Base-by-base conservation (phyloP, 2,797 vertebrate species). In the Helicolenus hilgendorfi region DNA sequence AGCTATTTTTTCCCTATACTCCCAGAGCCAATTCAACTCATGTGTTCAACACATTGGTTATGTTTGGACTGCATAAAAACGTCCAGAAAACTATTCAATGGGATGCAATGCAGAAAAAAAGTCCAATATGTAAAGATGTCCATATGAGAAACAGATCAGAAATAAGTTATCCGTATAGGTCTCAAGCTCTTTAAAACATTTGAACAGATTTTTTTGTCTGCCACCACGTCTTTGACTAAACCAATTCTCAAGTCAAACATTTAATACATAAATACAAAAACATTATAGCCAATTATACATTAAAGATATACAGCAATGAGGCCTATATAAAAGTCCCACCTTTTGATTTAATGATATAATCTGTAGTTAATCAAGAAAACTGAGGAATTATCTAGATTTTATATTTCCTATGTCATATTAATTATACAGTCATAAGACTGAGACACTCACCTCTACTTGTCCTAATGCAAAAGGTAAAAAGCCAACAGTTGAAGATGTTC, bases 361-460 rank as follows among this genome's bases (percentile, higher is more conserved):
- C 36, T 72, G 36, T 7, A 29, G 18, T 5, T 55, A 18, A n/a
- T 76, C 18, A 18, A 29, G 9, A 35, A 0, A 55, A 11, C 1
- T 26, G 4, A 56, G 7, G 0, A 15, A 1, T 45, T 11, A 49
- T 64, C 10, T 70, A 55, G 7, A 24, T 36, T 26, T 36, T 81
- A 1, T 65, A 2, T 20, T 60, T 41, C 26, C 31, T 14, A 4
- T 58, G 2, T 60, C 27, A 64, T 5, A 60, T 20, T 36, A 63
- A 79, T 38, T 3, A 35, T 4, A 49, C 5, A 71, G 1, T 1
- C 2, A 68, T 41, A 2, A 65, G 6, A 72, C 4, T 62, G 2
- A 88, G 27, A 72, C 55, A 93, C 96, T 94, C 64, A 96, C 96
- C 93, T 91, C 79, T 77, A 33, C 56, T 90, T 83, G 77, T 92